Base-by-base conservation (phyloP, 92 coral and sea anemone species). In the Bergia puertoricense region DNA sequence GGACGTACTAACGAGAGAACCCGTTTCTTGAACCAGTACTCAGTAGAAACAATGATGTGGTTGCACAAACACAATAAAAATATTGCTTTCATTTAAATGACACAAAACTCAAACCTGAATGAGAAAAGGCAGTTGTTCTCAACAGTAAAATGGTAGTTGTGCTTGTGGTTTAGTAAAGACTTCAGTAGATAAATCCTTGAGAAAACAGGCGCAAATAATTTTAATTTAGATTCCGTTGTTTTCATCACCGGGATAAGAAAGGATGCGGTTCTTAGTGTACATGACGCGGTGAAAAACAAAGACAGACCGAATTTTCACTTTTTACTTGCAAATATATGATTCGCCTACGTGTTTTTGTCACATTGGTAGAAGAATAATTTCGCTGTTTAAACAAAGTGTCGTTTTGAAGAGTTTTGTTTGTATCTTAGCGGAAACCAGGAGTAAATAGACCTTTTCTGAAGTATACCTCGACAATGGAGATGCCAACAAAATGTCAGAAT, bases 351-450 rank as follows among this genome's bases (percentile, higher is more conserved):
- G 80, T 76, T 76, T 43, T 23, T 76, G 23, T 62, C 69, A 43
- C 18, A 41, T 40, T 18, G 46, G 46, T 6, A 42, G 80, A 76
- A 43, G 80, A 76, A 44, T 42, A 66, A 78, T 59, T 67, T 65
- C 41, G 22, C 56, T 82, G 36, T 62, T 67, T 82, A 67, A 82
- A 82, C 56, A 82, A 66, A 30, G 59, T 82, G 86, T 59, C 76
- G 42, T 44, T 23, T 66, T 42, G 54, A 18, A 62, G 54, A 66
- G 41, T 39, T 43, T 62, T 62, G 48, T 51, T 37, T 80, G 85
- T 62, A 80, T 44, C 73, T 80, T 80, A 80, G 71, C 85, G 69
- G 85, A 62, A 78, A 48, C 69, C 69, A 15, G 51, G 41, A 37
- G 50, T 46, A 50, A 80, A 54, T n/a, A 45, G 85, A 30, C 42